Percentiles rank a stretch among this genome's conserved stretches.
Conservation (phyloP, 2,113 vertebrate species). For the Daubentonia madagascariensis region DNA sequence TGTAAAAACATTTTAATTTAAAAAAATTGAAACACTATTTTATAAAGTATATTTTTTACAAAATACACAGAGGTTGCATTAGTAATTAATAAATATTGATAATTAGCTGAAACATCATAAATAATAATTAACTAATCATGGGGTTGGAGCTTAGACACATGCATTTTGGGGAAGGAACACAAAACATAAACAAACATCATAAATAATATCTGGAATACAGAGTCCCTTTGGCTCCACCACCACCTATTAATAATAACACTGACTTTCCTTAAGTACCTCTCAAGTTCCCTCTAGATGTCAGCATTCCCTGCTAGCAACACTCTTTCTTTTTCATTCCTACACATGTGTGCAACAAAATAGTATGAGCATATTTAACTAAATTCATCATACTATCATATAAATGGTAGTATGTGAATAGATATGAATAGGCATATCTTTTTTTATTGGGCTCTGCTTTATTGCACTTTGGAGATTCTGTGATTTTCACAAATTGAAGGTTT, state of each 20-base stretch:
- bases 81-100: neutral
- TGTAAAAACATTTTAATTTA: neutral
- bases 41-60: neutral
- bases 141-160: neutral
- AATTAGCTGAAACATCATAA: neutral
- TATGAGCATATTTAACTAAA: neutral
- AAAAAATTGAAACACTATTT: neutral
- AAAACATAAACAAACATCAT: neutral
- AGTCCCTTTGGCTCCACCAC: accelerated
- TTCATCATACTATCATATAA: neutral
- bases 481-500: neutral
- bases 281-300: accelerated
- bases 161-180: neutral
- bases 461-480: neutral
- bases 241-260: no score
- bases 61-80: neutral
- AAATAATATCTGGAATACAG: neutral
- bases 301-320: neutral
- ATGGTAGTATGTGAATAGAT: neutral
- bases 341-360: neutral
- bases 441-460: neutral
- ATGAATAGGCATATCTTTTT: neutral
- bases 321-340: neutral
- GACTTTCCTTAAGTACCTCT: no score
- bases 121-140: neutral